These are phyloP conservation scores for Gobio occitaniae DNA, from an alignment of 2,797 vertebrate species.

Conservation along the genomic window DNA sequence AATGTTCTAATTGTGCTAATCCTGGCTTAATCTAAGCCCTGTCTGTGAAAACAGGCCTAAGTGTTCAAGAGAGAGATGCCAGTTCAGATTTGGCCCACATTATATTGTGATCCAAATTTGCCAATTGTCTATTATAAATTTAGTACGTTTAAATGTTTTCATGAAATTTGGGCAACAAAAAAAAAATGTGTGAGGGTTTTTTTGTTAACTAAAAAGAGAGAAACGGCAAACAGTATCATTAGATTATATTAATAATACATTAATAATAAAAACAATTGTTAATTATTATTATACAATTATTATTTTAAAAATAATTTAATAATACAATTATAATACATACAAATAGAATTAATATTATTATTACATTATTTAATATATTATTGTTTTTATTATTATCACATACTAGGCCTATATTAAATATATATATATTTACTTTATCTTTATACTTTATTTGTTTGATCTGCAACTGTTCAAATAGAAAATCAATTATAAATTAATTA, in stretches of 20 bases:
- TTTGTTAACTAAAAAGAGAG: not conserved
- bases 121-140: not conserved
- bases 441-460: not conserved
- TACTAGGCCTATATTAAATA: not conserved
- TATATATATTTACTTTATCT: not conserved
- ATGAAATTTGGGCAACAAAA: not conserved
- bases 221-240: not conserved
- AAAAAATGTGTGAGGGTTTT: too few relatives aligned
- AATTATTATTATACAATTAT: not conserved
- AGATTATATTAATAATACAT: not conserved
- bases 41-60: not conserved
- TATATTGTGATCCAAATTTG: not conserved
- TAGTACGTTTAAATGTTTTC: not conserved
- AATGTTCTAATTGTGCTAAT: too few relatives aligned
- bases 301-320: not conserved
- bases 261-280: not conserved
- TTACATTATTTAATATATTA: not conserved
- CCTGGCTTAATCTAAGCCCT: too few relatives aligned
- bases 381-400: not conserved
- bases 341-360: not conserved
- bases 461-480: too few relatives aligned
- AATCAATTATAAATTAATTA: not conserved
- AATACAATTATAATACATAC: not conserved
- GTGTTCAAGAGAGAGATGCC: not conserved
- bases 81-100: not conserved